Conservation (phyloP, 2,113 vertebrate species). For the Toxotes jaculatrix region DNA sequence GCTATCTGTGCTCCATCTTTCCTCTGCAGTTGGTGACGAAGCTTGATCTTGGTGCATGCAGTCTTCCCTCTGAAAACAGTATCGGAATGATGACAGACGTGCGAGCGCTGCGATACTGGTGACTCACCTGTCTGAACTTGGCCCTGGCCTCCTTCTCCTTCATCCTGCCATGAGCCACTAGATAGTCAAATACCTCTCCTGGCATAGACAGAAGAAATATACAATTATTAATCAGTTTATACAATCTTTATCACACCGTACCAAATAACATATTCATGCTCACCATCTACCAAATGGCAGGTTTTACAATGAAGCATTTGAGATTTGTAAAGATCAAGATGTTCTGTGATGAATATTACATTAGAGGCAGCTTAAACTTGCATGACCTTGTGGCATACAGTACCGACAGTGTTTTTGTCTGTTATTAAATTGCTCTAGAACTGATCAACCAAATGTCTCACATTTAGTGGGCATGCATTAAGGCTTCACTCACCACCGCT, state of each 20-base stretch:
- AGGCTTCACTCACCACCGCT: conserved; percentile 89
- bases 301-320: background rate
- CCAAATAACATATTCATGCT: background rate
- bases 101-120: conserved; percentile 41
- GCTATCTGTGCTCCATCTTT: conserved; percentile 53
- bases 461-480: background rate
- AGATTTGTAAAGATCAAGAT: background rate
- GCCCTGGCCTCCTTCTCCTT: conserved; percentile 94
- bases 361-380: background rate
- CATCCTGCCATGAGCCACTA: conserved; percentile 93
- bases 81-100: conserved; percentile 54
- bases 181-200: conserved; percentile 93
- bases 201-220: conserved; percentile 30
- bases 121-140: conserved; percentile 93
- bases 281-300: background rate
- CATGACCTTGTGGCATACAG: background rate
- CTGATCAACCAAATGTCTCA: background rate
- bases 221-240: background rate
- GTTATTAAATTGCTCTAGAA: background rate
- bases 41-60: conserved; percentile 72
- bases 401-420: background rate
- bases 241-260: background rate
- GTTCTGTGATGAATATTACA: conserved; percentile 14
- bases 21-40: conserved; percentile 74
- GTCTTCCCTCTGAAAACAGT: conserved; percentile 55